phyloP scores from a whole-genome alignment of 2,113 vertebrate species.

The Odobenus rosmarus region DNA sequence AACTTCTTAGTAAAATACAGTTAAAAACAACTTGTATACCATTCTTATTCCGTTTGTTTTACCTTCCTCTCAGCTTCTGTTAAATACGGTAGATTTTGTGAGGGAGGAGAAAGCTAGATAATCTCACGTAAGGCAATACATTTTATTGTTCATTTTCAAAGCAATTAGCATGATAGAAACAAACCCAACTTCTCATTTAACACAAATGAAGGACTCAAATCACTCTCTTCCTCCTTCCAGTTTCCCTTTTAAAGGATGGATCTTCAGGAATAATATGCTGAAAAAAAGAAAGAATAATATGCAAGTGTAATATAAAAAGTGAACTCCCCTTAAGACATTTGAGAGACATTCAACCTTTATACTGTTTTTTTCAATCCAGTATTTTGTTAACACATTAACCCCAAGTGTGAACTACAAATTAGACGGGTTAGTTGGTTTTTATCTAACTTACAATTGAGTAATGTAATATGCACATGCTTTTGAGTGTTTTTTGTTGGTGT shows the following conservation, averaged over 20 bases:
- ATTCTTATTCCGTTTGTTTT: neutral
- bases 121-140: neutral
- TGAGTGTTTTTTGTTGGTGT: neutral
- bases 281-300: neutral
- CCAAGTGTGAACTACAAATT: neutral
- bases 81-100: neutral
- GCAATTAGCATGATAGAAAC: neutral
- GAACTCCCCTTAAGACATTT: neutral
- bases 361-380: neutral
- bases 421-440: neutral
- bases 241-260: neutral
- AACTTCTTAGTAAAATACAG: neutral
- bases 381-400: neutral
- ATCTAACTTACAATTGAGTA: neutral
- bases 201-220: neutral
- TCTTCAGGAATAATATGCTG: neutral
- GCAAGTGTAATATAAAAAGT: neutral
- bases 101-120: neutral
- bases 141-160: neutral
- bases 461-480: neutral
- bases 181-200: neutral
- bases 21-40: neutral
- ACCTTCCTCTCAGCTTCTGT: neutral
- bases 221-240: neutral
- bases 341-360: neutral